Conservation (phyloP, 2,113 vertebrate species). For the Saccopteryx bilineata region DNA sequence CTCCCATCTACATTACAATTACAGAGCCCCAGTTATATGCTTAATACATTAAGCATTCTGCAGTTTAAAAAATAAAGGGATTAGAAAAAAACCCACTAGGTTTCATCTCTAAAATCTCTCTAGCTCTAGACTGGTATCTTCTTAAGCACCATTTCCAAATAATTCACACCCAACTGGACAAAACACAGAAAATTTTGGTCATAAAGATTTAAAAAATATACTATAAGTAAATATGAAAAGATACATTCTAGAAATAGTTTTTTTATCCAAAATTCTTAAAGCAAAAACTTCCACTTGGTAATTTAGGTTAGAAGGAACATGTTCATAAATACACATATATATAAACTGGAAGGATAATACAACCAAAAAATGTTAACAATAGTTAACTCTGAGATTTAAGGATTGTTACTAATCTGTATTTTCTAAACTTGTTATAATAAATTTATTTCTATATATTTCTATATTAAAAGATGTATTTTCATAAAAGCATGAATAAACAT, state of each 20-base stretch:
- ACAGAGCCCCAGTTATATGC: conserved; percentile 29
- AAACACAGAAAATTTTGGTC: conserved; percentile 49
- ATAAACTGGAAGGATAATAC: background rate
- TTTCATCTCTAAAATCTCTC: conserved; percentile 44
- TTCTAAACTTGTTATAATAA: conserved; percentile 49
- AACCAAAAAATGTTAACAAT: conserved; percentile 46
- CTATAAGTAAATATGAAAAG: conserved; percentile 43
- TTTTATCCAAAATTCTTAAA: conserved; percentile 42
- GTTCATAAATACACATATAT: background rate
- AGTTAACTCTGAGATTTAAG: conserved; percentile 41
- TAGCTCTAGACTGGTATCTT: background rate
- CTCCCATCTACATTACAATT: background rate
- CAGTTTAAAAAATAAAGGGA: background rate
- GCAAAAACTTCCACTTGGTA: background rate
- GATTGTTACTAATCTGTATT: conserved; percentile 33
- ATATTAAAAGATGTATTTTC: conserved; percentile 56
- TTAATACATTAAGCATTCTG: conserved; percentile 36
- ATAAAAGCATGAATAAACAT: conserved; percentile 30
- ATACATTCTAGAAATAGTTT: background rate
- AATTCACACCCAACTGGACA: conserved; percentile 27
- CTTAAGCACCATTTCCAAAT: conserved; percentile 60
- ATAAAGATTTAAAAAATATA: background rate
- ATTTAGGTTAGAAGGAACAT: conserved; percentile 37
- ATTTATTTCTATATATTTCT: no score
- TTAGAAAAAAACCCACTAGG: background rate